A percentile compares a stretch with the other conserved stretches of the same genome.
Conservation (phyloP, 2,113 vertebrate species). For the Elephantulus edwardii region DNA sequence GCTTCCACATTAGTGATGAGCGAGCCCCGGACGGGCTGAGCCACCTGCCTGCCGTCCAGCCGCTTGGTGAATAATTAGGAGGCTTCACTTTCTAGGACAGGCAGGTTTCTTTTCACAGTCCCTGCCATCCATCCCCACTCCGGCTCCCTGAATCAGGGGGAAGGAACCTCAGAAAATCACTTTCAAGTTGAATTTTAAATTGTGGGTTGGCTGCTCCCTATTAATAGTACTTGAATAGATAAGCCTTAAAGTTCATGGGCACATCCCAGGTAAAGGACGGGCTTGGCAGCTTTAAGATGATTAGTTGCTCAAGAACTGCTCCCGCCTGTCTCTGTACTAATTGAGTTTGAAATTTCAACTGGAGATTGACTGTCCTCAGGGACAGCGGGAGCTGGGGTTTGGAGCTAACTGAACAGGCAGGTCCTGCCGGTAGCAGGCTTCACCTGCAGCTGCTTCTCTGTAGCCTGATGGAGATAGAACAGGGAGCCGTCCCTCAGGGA, state of each 20-base stretch:
- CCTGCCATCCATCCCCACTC: neutral
- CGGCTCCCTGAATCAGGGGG: neutral
- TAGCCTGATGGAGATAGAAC: rapidly evolving
- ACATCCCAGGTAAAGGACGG: neutral
- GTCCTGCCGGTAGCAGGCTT: neutral
- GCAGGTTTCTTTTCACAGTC: constrained; percentile 35
- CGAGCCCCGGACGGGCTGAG: neutral
- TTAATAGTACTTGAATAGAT: constrained; percentile 54
- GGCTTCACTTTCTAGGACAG: constrained; percentile 38
- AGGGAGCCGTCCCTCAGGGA: neutral
- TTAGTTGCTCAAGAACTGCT: constrained; percentile 50
- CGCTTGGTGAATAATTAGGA: constrained; percentile 46
- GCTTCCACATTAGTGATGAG: neutral
- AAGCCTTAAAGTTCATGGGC: constrained; percentile 52
- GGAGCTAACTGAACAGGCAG: neutral
- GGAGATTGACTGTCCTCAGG: constrained; percentile 35
- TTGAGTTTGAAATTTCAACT: constrained; percentile 68
- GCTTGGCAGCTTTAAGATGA: constrained; percentile 63
- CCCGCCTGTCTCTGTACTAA: constrained; percentile 62
- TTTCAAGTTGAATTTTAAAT: constrained; percentile 12
- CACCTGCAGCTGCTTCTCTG: neutral
- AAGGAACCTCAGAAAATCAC: constrained; percentile 42
- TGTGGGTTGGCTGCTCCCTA: constrained; percentile 20
- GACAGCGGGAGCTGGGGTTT: neutral
- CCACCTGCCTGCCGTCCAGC: rapidly evolving